Percentiles rank a stretch among this genome's conserved stretches.
These are phyloP conservation scores for Xerus rutilus DNA, from an alignment of 2,797 vertebrate genomes.

Conservation along the genomic window DNA sequence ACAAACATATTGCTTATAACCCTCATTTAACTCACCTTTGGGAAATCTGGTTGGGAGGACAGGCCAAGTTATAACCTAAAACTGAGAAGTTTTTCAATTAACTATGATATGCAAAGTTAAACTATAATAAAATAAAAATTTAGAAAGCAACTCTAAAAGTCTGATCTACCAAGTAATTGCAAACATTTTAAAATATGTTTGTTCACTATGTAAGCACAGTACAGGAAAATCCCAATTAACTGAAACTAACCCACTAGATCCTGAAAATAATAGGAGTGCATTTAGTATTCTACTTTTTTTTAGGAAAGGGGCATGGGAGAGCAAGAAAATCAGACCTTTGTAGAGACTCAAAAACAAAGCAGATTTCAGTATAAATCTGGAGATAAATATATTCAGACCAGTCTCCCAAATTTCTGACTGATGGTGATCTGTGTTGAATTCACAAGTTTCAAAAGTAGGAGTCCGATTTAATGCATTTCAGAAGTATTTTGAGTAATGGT, in stretches of 20 bases:
- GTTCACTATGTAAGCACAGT: not conserved
- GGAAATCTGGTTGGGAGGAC: not conserved
- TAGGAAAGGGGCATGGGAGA: not conserved
- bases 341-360: not conserved
- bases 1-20: not conserved
- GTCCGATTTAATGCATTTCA: not conserved
- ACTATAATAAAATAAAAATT: not conserved
- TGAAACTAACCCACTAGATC: not conserved
- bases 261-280: not conserved
- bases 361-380: not conserved
- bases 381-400: not conserved
- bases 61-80: constrained; percentile 10
- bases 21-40: not conserved
- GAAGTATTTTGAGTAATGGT: constrained; percentile 24
- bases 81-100: constrained; percentile 26
- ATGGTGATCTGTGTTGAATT: not conserved
- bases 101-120: not conserved
- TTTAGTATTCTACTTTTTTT: not conserved
- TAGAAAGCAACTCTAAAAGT: not conserved
- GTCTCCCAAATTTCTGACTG: not conserved
- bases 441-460: not conserved
- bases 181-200: not conserved
- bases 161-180: not conserved
- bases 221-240: not conserved
- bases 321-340: not conserved